phyloP scores from a whole-genome alignment of 2,888 invertebrate genomes.

The Busseola fusca region DNA sequence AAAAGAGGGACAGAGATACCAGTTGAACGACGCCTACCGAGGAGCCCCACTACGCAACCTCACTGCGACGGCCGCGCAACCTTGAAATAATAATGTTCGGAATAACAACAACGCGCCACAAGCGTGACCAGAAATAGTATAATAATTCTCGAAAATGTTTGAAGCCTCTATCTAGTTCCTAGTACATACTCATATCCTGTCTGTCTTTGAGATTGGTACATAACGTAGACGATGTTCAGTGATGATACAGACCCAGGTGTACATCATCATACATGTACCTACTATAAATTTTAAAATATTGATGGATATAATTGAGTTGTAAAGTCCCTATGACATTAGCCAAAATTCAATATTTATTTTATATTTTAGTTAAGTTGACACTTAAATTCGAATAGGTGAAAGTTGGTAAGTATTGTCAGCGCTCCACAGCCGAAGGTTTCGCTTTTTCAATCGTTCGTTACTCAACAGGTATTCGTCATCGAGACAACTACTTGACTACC shows the following conservation, averaged over 20 bases:
- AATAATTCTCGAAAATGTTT: slow-evolving; percentile 83
- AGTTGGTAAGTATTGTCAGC: slow-evolving; percentile 81
- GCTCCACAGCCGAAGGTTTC: slow-evolving; percentile 84
- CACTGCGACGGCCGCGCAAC: slow-evolving; percentile 88
- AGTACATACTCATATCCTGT: slow-evolving; percentile 73
- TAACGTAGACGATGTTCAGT: slow-evolving; percentile 28
- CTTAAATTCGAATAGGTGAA: slow-evolving; percentile 81
- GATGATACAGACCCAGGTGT: slow-evolving; percentile 29
- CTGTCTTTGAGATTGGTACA: slow-evolving; percentile 60
- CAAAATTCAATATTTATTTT: slow-evolving; percentile 56
- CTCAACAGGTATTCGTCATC: slow-evolving; percentile 86
- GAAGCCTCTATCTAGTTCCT: slow-evolving; percentile 76
- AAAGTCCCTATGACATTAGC: slow-evolving; percentile 37
- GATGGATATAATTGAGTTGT: slow-evolving; percentile 27
- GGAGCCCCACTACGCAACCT: slow-evolving; percentile 89
- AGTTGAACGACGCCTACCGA: slow-evolving; percentile 86
- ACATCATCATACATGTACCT: neutral
- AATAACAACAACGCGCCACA: slow-evolving; percentile 88
- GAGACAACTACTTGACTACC: slow-evolving; percentile 65
- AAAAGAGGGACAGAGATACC: slow-evolving; percentile 86
- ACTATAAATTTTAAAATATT: slow-evolving; percentile 38
- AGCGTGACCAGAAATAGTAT: slow-evolving; percentile 88
- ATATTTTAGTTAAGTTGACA: slow-evolving; percentile 63
- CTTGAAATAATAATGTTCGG: slow-evolving; percentile 89
- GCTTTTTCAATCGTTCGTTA: slow-evolving; percentile 86